Conservation (phyloP, 2,113 vertebrate species). For the Ammodramus savannarum region DNA sequence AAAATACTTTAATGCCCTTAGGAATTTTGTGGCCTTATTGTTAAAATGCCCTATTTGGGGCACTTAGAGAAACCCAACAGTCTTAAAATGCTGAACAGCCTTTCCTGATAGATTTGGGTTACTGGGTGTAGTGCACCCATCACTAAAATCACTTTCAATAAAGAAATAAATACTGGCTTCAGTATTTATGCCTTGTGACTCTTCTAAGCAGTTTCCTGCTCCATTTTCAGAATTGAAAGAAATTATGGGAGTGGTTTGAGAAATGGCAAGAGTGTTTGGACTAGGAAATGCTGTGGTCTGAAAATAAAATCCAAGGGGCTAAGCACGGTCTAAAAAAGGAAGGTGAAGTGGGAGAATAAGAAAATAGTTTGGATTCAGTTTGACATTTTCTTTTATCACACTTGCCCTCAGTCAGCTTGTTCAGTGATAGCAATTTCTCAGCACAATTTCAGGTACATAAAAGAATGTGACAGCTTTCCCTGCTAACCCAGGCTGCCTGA, state of each 20-base stretch:
- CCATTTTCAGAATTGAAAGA: background rate
- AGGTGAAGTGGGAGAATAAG: background rate
- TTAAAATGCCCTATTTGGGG: background rate
- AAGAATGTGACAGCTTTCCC: slow-evolving; percentile 17
- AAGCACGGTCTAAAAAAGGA: background rate
- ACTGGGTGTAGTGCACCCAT: background rate
- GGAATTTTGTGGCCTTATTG: background rate
- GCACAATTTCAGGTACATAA: background rate
- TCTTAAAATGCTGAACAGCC: background rate
- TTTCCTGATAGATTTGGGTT: background rate
- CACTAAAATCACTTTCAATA: background rate
- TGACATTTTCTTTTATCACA: background rate
- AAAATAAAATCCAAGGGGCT: background rate
- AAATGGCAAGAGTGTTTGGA: background rate
- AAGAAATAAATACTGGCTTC: background rate
- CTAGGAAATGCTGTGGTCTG: background rate
- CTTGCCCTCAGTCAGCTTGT: background rate
- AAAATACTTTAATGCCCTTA: background rate
- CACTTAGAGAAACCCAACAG: background rate
- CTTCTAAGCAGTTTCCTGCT: background rate
- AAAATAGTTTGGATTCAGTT: slow-evolving; percentile 2
- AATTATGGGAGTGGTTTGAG: background rate
- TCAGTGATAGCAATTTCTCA: slow-evolving; percentile 6
- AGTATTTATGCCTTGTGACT: background rate
- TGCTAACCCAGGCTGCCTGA: background rate